A percentile compares a stretch with the other conserved stretches of the same genome.
Conservation (phyloP, 2,888 invertebrate genomes). For the Torymus auratus region DNA sequence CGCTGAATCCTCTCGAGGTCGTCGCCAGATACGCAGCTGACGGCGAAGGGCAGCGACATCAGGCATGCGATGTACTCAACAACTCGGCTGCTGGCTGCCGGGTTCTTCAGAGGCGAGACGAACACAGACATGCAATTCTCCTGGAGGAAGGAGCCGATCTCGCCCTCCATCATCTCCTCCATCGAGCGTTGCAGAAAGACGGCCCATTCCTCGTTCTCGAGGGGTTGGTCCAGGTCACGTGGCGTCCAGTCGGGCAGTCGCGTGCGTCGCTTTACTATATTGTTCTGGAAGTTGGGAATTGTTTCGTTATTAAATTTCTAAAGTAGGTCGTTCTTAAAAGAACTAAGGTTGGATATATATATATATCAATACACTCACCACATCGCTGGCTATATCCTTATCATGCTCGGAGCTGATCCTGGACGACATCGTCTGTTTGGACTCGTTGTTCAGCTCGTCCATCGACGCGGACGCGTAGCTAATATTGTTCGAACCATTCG, state of each 20-base stretch:
- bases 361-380: neutral
- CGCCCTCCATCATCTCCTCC: constrained; percentile 89
- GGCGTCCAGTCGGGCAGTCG: constrained; percentile 70
- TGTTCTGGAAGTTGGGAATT: constrained; percentile 13
- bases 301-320: too few relatives aligned
- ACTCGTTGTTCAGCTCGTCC: constrained; percentile 37
- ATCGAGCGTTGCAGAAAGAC: constrained; percentile 89
- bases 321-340: too few relatives aligned
- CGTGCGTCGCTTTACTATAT: constrained; percentile 26
- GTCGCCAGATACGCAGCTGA: constrained; percentile 65
- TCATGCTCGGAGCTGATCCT: constrained; percentile 38
- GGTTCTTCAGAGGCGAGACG: constrained; percentile 82
- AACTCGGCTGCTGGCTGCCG: constrained; percentile 81
- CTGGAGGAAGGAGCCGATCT: constrained; percentile 86
- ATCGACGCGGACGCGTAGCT: constrained; percentile 27
- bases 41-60: constrained; percentile 82
- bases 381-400: neutral
- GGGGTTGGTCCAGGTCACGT: constrained; percentile 77
- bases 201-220: constrained; percentile 92
- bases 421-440: constrained; percentile 40
- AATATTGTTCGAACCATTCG: constrained; percentile 10
- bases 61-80: constrained; percentile 82
- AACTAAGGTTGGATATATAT: too few relatives aligned
- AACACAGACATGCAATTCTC: constrained; percentile 79
- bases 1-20: constrained; percentile 78